Evolutionary conservation across 2,797 vertebrate species (phyloP), one percentile per base, ranked within the genome.

Genomic region (Gallinago stenura): DNA sequence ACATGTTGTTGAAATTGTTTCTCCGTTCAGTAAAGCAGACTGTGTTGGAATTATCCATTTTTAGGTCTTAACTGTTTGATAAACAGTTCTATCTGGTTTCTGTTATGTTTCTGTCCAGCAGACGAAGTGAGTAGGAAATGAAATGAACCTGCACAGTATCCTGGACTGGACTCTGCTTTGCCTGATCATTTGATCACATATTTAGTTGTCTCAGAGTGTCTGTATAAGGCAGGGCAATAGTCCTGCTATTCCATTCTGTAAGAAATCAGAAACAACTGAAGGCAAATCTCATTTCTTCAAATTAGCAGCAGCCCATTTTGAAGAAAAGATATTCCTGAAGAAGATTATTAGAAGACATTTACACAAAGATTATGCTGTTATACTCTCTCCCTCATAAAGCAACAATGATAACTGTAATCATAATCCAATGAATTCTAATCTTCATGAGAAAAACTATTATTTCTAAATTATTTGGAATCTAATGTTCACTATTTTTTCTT

Each of bases 71-170:
- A 80, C 35, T 41, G 22, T 77, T 85, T n/a, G 18, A 89, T 75
- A 53, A 92, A 84, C 64, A 80, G 22, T 58, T 77, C 65, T 78
- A 48, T 80, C 84, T 86, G 76, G 31, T 91, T 91, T 92, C 20
- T 68, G 16, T 51, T 73, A 12, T 68, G 35, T 80, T 84, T 80
- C 82, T 78, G 21, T 58, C 37, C 79, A 86, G 76, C 61, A 83
- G 35, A 94, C 82, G 72, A 95, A 94, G 85, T 11, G 6, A 65
- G 24, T 39, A 43, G 76, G 72, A 95, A 93, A 94, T 87, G 6
- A 91, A 91, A 94, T 25, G 57, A 93, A 89, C 39, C 68, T 81
- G 87, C 66, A 82, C 7, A 58, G 69, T 61, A 68, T 91, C 82
- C 79, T 91, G 91, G 46, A 70, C 68, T 54, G 76, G 53, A 88